Conservation (phyloP, 2,797 vertebrate genomes). For the Microctenopoma stevenorrisi region DNA sequence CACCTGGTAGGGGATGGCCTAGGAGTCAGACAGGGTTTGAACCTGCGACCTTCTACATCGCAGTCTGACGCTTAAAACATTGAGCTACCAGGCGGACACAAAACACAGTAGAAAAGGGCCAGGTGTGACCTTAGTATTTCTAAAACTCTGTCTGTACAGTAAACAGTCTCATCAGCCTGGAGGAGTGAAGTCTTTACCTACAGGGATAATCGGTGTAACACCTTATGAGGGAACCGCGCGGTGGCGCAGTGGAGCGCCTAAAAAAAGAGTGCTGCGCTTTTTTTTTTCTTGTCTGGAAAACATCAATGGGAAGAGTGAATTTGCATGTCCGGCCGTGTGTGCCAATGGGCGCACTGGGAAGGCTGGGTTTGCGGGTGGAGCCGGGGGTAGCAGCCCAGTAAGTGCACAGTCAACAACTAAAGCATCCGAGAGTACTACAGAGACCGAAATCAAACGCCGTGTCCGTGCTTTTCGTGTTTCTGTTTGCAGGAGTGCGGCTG, state of each 20-base stretch:
- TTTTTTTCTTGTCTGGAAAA: slow-evolving; percentile 59
- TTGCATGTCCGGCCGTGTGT: slow-evolving; percentile 79
- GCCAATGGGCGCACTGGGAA: slow-evolving; percentile 79
- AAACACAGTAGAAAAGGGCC: too few relatives aligned
- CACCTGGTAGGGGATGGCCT: too few relatives aligned
- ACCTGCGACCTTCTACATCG: too few relatives aligned
- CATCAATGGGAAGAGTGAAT: slow-evolving; percentile 82
- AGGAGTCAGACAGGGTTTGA: too few relatives aligned
- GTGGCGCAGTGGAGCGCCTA: slow-evolving; percentile 59
- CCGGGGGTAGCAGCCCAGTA: slow-evolving; percentile 76
- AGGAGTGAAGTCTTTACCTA: too few relatives aligned
- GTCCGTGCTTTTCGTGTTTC: slow-evolving; percentile 6
- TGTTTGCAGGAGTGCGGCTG: slow-evolving; percentile 21
- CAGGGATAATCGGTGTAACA: background rate
- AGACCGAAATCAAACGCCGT: slow-evolving; percentile 18
- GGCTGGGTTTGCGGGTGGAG: slow-evolving; percentile 84
- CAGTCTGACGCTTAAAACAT: too few relatives aligned
- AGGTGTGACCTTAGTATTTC: too few relatives aligned
- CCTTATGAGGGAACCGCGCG: slow-evolving; percentile 11
- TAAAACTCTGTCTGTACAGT: too few relatives aligned
- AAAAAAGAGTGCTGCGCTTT: slow-evolving; percentile 12
- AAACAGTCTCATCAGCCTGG: too few relatives aligned
- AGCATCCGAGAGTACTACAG: slow-evolving; percentile 77
- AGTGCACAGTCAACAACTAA: slow-evolving; percentile 80
- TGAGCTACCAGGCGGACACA: too few relatives aligned